Percentiles rank a stretch among this genome's conserved stretches.
These are phyloP conservation scores for Neoseiulus cucumeris DNA, from an alignment of 1,140 invertebrate species.

Conservation along the genomic window DNA sequence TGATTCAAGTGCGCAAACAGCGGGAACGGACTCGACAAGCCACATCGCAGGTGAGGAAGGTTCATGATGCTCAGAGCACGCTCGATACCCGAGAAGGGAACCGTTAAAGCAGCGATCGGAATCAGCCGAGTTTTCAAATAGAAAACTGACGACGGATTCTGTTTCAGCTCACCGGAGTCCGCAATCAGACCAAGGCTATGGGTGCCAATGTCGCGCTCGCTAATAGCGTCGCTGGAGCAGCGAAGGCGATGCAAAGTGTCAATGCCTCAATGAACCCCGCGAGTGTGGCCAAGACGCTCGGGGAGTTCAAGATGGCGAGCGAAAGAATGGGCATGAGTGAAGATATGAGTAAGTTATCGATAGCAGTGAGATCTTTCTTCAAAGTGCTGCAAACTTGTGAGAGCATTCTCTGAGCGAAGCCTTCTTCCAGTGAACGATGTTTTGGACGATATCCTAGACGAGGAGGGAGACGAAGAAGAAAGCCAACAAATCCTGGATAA, in stretches of 20 bases:
- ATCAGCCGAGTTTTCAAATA: too few species aligned
- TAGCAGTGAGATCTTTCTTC: neutral
- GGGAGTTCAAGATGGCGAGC: slow-evolving; percentile 54
- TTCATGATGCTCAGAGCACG: too few species aligned
- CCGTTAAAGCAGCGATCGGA: too few species aligned
- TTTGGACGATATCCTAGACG: slow-evolving; percentile 64
- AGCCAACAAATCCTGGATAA: slow-evolving; percentile 57
- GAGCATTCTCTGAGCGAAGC: neutral
- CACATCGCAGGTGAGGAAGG: slow-evolving; percentile 23
- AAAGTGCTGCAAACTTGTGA: neutral
- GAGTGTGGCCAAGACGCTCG: slow-evolving; percentile 52
- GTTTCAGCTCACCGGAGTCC: neutral
- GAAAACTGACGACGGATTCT: neutral
- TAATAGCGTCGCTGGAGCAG: slow-evolving; percentile 59
- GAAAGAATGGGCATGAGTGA: slow-evolving; percentile 79
- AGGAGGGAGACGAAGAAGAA: slow-evolving; percentile 71
- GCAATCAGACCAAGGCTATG: slow-evolving; percentile 41
- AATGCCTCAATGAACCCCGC: slow-evolving; percentile 67
- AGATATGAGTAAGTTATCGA: slow-evolving; percentile 57
- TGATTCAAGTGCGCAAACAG: slow-evolving; percentile 63
- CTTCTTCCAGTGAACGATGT: slow-evolving; percentile 56
- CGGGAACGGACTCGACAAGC: slow-evolving; percentile 59
- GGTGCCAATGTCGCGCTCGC: slow-evolving; percentile 64
- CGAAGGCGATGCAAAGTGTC: slow-evolving; percentile 66
- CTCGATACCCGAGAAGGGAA: too few species aligned